Evolutionary conservation across 2,113 vertebrate species (phyloP).

Genomic region (Nansenia antarctica): DNA sequence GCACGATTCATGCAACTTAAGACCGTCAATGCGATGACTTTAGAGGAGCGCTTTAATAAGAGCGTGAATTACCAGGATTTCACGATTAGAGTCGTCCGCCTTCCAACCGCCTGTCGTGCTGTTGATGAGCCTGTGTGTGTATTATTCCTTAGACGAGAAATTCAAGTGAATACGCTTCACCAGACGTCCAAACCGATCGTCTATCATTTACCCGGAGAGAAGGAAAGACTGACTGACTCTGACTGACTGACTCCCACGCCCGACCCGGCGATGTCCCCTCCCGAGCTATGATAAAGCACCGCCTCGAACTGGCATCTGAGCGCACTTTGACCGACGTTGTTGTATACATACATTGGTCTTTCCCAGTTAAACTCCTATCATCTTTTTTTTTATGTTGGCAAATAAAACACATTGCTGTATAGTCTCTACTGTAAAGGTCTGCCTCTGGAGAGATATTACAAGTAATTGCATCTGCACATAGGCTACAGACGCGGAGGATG

Average conservation of each 20-base stretch:
- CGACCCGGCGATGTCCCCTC: slow-evolving; percentile 22
- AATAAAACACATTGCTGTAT: too few species aligned
- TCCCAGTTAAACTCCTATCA: too few species aligned
- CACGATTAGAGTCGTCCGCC: background rate
- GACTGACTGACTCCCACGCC: slow-evolving; percentile 27
- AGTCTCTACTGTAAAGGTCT: too few species aligned
- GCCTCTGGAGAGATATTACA: too few species aligned
- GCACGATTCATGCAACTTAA: background rate
- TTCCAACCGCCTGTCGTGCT: background rate
- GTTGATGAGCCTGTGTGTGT: background rate
- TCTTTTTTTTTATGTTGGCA: too few species aligned
- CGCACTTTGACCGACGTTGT: slow-evolving; percentile 13
- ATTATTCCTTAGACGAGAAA: background rate
- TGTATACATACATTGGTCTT: background rate
- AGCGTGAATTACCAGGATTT: background rate
- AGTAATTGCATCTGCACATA: too few species aligned
- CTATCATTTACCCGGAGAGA: background rate
- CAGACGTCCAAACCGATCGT: background rate
- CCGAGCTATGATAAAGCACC: slow-evolving; percentile 47
- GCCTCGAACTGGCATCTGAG: slow-evolving; percentile 43
- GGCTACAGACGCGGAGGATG: too few species aligned
- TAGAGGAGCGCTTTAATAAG: background rate
- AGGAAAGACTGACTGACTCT: slow-evolving; percentile 13
- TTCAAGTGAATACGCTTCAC: background rate
- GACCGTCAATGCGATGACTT: background rate